Conservation (phyloP, 1,140 invertebrate genomes). For the Drosophila lacteicornis region DNA sequence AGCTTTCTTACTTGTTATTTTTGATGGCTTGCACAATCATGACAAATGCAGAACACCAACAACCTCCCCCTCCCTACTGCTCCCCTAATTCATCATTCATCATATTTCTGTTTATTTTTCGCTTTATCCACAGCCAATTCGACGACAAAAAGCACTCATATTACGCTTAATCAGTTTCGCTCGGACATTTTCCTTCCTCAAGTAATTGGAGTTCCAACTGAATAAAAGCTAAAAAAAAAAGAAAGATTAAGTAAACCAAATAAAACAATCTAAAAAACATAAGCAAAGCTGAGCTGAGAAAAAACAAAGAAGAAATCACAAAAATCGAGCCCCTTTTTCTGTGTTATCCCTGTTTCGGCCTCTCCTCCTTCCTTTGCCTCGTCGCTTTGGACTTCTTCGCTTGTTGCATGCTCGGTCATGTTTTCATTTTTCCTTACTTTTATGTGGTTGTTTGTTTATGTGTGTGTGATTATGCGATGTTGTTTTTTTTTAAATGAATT, state of each 20-base stretch:
- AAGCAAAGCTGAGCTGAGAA: constrained; percentile 38
- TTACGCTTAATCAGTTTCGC: constrained; percentile 73
- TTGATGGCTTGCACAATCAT: constrained; percentile 6
- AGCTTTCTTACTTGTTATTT: background rate
- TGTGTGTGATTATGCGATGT: constrained; percentile 5
- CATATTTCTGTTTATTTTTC: constrained; percentile 22
- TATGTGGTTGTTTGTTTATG: background rate
- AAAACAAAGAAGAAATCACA: constrained; percentile 58
- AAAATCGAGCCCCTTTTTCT: constrained; percentile 75
- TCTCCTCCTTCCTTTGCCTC: constrained; percentile 2
- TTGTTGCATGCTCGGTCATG: constrained; percentile 69
- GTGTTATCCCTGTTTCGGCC: constrained; percentile 18
- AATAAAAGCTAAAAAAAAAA: constrained; percentile 48
- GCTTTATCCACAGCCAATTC: constrained; percentile 38
- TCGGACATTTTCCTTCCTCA: constrained; percentile 18
- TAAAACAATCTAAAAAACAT: constrained; percentile 37
- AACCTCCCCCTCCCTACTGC: background rate
- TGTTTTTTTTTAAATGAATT: constrained; percentile 50
- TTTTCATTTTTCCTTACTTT: constrained; percentile 54
- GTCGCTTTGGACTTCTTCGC: constrained; percentile 40
- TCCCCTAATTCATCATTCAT: background rate
- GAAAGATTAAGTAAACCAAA: constrained; percentile 8
- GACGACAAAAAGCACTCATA: constrained; percentile 53
- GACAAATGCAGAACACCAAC: constrained; percentile 2
- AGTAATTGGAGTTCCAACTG: constrained; percentile 66